phyloP scores from a whole-genome alignment of 2,113 vertebrate species.

The Poeciliopsis retropinna region DNA sequence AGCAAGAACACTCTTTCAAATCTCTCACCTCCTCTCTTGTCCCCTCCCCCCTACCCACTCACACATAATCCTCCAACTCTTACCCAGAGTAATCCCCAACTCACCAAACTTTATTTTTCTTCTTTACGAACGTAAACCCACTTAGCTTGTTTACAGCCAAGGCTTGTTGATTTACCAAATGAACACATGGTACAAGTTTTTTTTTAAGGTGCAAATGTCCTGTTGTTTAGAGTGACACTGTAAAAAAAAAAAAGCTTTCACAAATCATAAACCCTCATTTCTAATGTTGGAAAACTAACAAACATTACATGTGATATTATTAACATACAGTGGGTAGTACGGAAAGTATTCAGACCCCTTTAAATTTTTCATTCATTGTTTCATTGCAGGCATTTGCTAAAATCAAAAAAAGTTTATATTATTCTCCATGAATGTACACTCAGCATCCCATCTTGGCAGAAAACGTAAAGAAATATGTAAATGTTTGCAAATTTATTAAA shows the following conservation, averaged over 20 bases:
- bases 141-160: slow-evolving; percentile 56
- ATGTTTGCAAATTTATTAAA: too few relatives aligned
- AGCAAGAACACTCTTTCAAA: slow-evolving; percentile 64
- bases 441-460: too few relatives aligned
- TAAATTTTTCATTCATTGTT: too few relatives aligned
- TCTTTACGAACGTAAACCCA: slow-evolving; percentile 56
- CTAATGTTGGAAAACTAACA: slow-evolving; percentile 12
- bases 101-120: slow-evolving; percentile 55
- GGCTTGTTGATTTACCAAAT: slow-evolving; percentile 54
- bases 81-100: slow-evolving; percentile 55
- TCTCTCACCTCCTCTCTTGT: slow-evolving; percentile 31
- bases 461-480: too few relatives aligned
- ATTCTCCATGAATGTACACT: too few relatives aligned
- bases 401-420: too few relatives aligned
- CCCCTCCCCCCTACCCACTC: slow-evolving; percentile 18
- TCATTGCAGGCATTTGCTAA: too few relatives aligned
- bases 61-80: not conserved
- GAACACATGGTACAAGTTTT: slow-evolving; percentile 37
- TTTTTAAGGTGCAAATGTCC: slow-evolving; percentile 32
- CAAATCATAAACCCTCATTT: slow-evolving; percentile 22
- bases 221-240: slow-evolving; percentile 60
- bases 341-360: too few relatives aligned
- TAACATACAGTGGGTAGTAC: too few relatives aligned
- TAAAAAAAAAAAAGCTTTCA: not conserved
- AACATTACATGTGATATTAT: slow-evolving; percentile 19